Conservation (phyloP, 2,888 invertebrate genomes). For the Sepioteuthis lessoniana region DNA sequence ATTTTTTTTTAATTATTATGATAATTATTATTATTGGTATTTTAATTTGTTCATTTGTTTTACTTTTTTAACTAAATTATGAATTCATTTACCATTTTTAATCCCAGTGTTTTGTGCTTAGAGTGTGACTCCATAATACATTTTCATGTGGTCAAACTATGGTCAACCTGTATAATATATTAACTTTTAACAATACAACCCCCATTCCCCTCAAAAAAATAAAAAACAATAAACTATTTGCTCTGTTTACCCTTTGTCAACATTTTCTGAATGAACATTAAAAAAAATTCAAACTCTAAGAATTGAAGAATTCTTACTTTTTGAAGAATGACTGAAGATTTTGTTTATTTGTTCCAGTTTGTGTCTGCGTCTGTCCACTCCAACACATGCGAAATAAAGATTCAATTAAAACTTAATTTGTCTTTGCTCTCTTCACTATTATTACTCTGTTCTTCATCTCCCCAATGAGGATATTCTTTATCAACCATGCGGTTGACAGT, state of each 20-base stretch:
- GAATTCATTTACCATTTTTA: neutral
- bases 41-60: slow-evolving; percentile 4
- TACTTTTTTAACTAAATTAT: slow-evolving; percentile 20
- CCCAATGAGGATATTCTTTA: too few species aligned
- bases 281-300: neutral
- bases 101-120: slow-evolving; percentile 15
- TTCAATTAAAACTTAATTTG: neutral
- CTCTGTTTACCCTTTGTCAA: neutral
- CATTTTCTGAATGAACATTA: neutral
- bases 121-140: slow-evolving; percentile 17
- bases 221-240: neutral
- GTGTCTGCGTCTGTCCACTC: slow-evolving; percentile 33
- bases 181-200: neutral
- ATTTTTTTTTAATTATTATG: neutral
- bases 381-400: slow-evolving; percentile 9
- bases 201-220: too few species aligned
- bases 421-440: neutral
- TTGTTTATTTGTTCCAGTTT: slow-evolving; percentile 8
- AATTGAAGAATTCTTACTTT: neutral
- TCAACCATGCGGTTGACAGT: too few species aligned
- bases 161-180: neutral
- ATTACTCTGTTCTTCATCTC: too few species aligned
- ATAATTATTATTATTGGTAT: neutral
- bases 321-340: neutral
- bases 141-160: slow-evolving; percentile 1